A percentile compares a stretch with the other conserved stretches of the same genome.
phyloP scores from a whole-genome alignment of 2,113 vertebrate genomes.

The Nestor notabilis region DNA sequence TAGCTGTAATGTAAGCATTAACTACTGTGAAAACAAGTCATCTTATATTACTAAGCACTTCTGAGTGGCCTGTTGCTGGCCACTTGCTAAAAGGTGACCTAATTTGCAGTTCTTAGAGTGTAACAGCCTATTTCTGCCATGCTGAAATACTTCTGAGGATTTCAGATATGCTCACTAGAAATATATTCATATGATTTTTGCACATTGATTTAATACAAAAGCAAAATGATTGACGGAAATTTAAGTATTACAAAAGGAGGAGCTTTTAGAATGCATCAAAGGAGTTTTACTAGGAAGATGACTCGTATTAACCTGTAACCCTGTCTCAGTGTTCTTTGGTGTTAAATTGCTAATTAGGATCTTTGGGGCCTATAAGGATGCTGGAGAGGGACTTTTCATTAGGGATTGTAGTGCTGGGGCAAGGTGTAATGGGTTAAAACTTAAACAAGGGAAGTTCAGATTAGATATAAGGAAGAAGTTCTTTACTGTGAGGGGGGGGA shows the following conservation, averaged over 20 bases:
- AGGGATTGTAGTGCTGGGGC: too few relatives aligned
- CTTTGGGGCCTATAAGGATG: too few relatives aligned
- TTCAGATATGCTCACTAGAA: not conserved
- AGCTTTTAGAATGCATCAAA: not conserved
- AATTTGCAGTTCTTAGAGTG: not conserved
- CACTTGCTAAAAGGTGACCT: not conserved
- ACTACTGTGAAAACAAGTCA: not conserved
- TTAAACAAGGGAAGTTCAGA: too few relatives aligned
- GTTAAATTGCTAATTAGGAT: not conserved
- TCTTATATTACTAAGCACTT: not conserved
- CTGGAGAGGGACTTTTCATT: too few relatives aligned
- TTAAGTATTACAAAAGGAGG: not conserved
- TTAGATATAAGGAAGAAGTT: too few relatives aligned
- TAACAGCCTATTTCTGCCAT: not conserved
- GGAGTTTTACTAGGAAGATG: not conserved
- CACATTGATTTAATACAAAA: not conserved
- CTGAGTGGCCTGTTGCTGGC: not conserved
- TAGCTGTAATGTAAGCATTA: accelerated
- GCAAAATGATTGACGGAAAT: not conserved
- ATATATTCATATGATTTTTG: not conserved
- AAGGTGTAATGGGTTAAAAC: too few relatives aligned
- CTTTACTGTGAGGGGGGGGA: too few relatives aligned
- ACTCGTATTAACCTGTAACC: not conserved
- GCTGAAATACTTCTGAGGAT: not conserved
- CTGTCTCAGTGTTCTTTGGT: not conserved